Base-by-base conservation (phyloP, 2,888 invertebrate genomes). In the Shargacucullia verbasci region DNA sequence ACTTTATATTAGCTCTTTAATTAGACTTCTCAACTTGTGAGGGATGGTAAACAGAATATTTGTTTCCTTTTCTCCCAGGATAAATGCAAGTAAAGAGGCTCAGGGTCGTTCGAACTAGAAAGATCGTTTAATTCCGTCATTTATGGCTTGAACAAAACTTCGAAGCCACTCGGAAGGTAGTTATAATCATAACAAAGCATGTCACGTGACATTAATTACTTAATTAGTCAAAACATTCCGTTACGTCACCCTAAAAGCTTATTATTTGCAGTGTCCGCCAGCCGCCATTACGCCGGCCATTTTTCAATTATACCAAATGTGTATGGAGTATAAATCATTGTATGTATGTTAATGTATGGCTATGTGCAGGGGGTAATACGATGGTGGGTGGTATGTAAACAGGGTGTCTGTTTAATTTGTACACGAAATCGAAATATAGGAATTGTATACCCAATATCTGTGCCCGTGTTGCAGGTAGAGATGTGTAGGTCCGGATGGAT, bases 261-360 rank as follows among this genome's bases (percentile, higher is more conserved):
- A 86, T 88, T 87, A 90, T 89, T 88, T 84, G 86, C 85, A 84
- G 82, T 87, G 90, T 84, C 84, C 86, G 69, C 68, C 82, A 73
- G 56, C 75, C 76, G 81, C 81, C 83, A 89, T 91, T 91, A 89
- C 80, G 79, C 52, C 80, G 70, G 90, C 90, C 91, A 91, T 93
- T 92, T 94, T 94, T 92, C 93, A 94, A 93, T 94, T 92, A 92
- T 90, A 84, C 89, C 88, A 91, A 93, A 92, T 93, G 92, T 90
- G 85, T 87, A 85, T 86, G 85, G 79, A 85, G 84, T 82, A 90
- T 92, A 92, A 92, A 92, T 92, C 91, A 91, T 88, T 84, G 82
- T 77, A 77, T 77, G 70, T 80, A 78, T 74, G 70, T 76, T 75
- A 73, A 69, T 70, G 63, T 74, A 70, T 64, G 60, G 65, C 41